Percentiles rank a stretch among this genome's conserved stretches.
Conservation (phyloP, 1,140 invertebrate genomes). For the Leucophenga varia region DNA sequence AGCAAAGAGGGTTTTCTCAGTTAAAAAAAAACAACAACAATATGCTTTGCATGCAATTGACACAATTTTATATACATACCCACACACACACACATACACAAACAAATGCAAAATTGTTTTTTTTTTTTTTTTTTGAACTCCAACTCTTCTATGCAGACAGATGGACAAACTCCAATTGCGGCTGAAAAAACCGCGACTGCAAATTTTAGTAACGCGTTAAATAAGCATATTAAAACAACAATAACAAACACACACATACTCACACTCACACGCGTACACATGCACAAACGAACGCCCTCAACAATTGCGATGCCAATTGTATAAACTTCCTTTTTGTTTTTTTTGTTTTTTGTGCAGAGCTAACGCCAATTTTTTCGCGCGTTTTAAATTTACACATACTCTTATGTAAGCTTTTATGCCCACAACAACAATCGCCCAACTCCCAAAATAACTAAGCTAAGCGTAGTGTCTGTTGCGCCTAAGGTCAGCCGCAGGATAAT, state of each 20-base stretch:
- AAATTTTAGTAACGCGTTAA: conserved; percentile 9
- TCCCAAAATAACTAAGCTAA: no score
- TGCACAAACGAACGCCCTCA: conserved; percentile 6
- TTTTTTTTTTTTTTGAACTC: no score
- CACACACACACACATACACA: conserved; percentile 8
- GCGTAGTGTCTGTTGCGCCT: no score
- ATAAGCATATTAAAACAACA: conserved; percentile 32
- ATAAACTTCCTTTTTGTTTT: not conserved
- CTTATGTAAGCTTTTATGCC: not conserved
- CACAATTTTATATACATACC: no score
- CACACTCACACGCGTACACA: conserved; percentile 20
- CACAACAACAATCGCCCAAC: no score
- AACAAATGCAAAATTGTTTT: no score
- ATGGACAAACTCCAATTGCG: conserved; percentile 16
- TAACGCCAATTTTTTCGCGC: conserved; percentile 15
- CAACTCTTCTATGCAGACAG: no score
- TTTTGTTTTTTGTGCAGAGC: conserved; percentile 1
- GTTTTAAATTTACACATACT: not conserved
- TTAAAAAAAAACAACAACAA: no score
- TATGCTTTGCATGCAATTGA: conserved; percentile 39
- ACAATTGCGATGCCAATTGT: not conserved
- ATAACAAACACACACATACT: conserved; percentile 3
- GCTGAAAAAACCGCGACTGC: not conserved
- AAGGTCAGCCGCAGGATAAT: no score
- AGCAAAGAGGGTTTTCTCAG: no score